Percentiles rank a stretch among this genome's conserved stretches.
phyloP scores from a whole-genome alignment of 1,140 invertebrate species.

The Aphelenchoides fujianensis region DNA sequence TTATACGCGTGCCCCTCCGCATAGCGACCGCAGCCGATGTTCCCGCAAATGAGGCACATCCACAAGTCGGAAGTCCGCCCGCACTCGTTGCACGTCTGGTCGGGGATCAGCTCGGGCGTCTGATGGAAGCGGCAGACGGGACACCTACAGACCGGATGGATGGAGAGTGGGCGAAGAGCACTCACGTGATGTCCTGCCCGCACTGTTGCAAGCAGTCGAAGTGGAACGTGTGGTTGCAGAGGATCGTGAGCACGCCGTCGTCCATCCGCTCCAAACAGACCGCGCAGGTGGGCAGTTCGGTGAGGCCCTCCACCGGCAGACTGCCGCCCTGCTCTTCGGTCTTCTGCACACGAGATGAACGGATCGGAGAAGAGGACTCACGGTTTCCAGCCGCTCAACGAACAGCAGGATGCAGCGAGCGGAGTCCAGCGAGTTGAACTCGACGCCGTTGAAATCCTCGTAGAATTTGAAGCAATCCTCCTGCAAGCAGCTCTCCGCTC shows the following conservation, averaged over 20 bases:
- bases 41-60: constrained; percentile 98
- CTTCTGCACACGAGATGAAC: constrained; percentile 24
- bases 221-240: constrained; percentile 98
- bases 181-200: constrained; percentile 76
- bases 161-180: not conserved
- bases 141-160: constrained; percentile 63
- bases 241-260: constrained; percentile 91
- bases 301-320: constrained; percentile 61
- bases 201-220: constrained; percentile 87
- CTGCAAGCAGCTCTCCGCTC: no score
- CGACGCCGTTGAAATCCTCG: constrained; percentile 81
- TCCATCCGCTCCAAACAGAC: constrained; percentile 88
- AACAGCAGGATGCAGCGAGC: constrained; percentile 88
- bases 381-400: constrained; percentile 84
- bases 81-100: constrained; percentile 78
- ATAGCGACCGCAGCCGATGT: constrained; percentile 90
- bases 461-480: constrained; percentile 85
- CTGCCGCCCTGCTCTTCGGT: constrained; percentile 14
- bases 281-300: constrained; percentile 94
- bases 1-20: constrained; percentile 72
- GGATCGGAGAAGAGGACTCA: constrained; percentile 46
- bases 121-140: constrained; percentile 71
- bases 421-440: constrained; percentile 87
- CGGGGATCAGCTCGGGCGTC: constrained; percentile 81
- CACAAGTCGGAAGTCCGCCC: constrained; percentile 75